Conservation (phyloP, 2,113 vertebrate genomes). For the Tragelaphus imberbis region DNA sequence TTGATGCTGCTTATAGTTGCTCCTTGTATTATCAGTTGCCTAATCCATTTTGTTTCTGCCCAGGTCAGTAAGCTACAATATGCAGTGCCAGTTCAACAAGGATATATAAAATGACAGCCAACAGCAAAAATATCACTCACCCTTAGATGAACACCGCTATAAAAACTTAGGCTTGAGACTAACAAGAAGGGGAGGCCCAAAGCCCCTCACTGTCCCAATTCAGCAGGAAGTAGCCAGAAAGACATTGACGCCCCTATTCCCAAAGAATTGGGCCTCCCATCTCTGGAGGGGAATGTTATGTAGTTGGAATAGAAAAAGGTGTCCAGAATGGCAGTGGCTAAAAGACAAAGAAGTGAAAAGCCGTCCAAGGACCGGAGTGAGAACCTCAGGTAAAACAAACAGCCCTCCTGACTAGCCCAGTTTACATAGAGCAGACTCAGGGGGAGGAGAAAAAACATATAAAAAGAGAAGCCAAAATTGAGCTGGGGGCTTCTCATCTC, state of each 20-base stretch:
- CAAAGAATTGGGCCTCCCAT: not conserved
- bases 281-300: not conserved
- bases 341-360: not conserved
- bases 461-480: not conserved
- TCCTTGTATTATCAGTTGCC: not conserved
- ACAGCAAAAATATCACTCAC: not conserved
- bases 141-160: not conserved
- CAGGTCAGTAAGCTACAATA: not conserved
- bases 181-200: not conserved
- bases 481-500: not conserved
- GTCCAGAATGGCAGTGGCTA: not conserved
- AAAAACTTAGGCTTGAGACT: not conserved
- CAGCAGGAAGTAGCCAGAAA: not conserved
- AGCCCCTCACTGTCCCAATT: fast-evolving
- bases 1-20: not conserved
- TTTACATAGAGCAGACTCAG: not conserved
- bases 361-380: not conserved
- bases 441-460: not conserved
- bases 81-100: not conserved
- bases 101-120: not conserved
- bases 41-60: not conserved
- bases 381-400: not conserved
- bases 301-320: not conserved
- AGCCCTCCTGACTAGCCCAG: not conserved
- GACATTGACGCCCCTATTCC: fast-evolving